Evolutionary conservation across 2,888 invertebrate genomes (phyloP), one percentile per base, ranked within the genome.

Genomic region (Campaea margaritaria): DNA sequence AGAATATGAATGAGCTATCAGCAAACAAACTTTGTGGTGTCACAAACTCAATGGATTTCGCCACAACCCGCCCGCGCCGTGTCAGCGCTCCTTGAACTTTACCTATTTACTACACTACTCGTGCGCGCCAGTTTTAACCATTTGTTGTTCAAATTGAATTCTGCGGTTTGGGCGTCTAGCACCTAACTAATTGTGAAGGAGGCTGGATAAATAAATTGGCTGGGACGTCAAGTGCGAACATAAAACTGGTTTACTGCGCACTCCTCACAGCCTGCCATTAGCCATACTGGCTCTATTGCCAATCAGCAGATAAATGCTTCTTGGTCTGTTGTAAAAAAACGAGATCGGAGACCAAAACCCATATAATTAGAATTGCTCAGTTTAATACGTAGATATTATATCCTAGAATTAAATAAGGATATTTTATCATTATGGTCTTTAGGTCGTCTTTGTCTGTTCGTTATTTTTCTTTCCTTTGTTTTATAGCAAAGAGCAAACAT

Each of bases 1-100:
- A 64, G 70, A 69, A 76, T 71, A 68, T 70, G 74, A 73, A 75
- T 70, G 73, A 74, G 73, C 69, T 75, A 70, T 75, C 68, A 72
- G 67, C 64, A 64, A 56, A 59, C 64, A 63, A 74, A 79, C 70
- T 76, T 78, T 67, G 54, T 66, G 61, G 65, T 65, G 57, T 70
- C 61, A 71, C 66, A 65, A 21, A 31, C 9, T 31, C 31, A 31
- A 31, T 31, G 31, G 10, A 31, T 61, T 59, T 60, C 59, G 53
- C 67, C 61, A 46, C 58, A 59, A 34, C 21, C n/a, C 41, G 39
- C 54, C 70, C 34, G 12, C 27, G 21, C 52, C 70, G 68, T 65
- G 69, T 68, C 68, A 69, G 59, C 70, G 64, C 67, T 56, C 47
- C 45, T 45, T 52, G 62, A 74, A 78, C 77, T 75, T 75, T 67